phyloP scores from a whole-genome alignment of 2,797 vertebrate species.

The Monodelphis domestica region DNA sequence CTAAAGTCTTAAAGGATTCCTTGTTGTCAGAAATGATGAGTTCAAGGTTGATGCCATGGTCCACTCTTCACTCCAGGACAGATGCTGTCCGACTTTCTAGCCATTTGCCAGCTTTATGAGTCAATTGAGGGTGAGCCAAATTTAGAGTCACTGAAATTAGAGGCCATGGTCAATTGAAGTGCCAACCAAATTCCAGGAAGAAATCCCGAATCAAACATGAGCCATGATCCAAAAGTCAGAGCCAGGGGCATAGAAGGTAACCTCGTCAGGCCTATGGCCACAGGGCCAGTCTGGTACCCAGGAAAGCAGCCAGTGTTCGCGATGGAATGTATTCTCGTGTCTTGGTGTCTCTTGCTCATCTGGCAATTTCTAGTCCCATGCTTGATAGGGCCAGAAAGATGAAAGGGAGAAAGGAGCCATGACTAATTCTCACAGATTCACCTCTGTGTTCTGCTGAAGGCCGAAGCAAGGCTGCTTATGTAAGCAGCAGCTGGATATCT shows the following conservation, averaged over 20 bases:
- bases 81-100: neutral
- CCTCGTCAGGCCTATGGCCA: fast-evolving
- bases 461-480: no score
- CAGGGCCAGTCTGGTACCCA: neutral
- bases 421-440: no score
- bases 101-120: neutral
- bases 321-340: neutral
- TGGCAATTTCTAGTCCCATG: neutral
- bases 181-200: neutral
- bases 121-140: neutral
- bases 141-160: neutral
- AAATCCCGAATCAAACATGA: neutral
- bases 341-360: neutral
- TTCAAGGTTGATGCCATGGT: neutral
- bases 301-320: neutral
- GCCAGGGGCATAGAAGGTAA: neutral
- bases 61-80: neutral
- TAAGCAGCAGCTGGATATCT: no score
- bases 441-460: no score
- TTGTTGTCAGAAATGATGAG: neutral
- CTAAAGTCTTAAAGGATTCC: neutral
- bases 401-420: no score
- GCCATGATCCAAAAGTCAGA: neutral
- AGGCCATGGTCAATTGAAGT: neutral
- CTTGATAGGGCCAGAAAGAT: no score